Base-by-base conservation (phyloP, 2,888 invertebrate genomes). In the Lysandra bellargus region DNA sequence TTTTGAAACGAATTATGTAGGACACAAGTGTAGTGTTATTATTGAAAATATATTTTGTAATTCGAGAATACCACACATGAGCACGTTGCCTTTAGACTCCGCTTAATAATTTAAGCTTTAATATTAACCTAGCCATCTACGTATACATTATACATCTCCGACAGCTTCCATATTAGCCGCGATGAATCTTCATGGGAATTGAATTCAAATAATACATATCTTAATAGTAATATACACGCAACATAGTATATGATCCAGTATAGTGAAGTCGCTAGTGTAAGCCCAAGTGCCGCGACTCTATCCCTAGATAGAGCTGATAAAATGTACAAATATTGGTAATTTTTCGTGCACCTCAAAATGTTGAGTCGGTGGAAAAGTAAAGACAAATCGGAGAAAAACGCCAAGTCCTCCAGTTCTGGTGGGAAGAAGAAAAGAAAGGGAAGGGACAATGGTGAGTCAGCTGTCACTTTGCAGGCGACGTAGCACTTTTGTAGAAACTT, bases 361-460 rank as follows among this genome's bases (percentile, higher is more conserved):
- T 95, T 97, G 90, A 97, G 97, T 87, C 97, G 97, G 87, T 97
- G 97, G 97, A 97, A 97, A 91, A 97, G 97, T 89, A 97, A 97
- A 95, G 97, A 97, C 91, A 97, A 97, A 92, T 95, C 96, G 83
- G 96, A 97, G 87, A 97, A 97, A 92, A 95, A 95, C 85, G 93
- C 95, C 82, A 96, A 96, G 86, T 92, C 91, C 69, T 90, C 92
- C 9, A 88, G 87, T 81, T 93, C 95, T 76, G 95, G 96, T 80
- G 96, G 96, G 80, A 98, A 98, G 93, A 98, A 97, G 94, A 98
- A 98, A 89, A 95, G 98, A 85, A 98, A 98, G 92, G 98, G 97
- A 85, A 95, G 97, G 85, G 98, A 98, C 87, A 97, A 97, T 95
- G 97, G 97, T 97, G 94, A 95, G 94, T 88, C 33, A 5, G 49